Conservation (phyloP, 23 tunicate species). For the Ascidia mentula region DNA sequence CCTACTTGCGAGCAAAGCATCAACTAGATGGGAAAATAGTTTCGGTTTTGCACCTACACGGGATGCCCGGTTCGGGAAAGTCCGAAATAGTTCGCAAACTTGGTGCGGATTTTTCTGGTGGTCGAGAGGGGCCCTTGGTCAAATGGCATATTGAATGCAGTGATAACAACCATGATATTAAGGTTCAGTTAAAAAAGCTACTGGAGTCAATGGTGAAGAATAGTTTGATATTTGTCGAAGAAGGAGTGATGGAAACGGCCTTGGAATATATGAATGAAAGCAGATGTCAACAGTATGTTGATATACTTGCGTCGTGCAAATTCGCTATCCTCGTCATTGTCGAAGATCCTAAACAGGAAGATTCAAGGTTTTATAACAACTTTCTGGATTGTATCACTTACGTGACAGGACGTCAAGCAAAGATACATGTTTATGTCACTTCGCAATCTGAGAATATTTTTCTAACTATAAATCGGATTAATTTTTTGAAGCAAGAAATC, state of each 20-base stretch:
- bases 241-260: neutral
- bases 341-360: neutral
- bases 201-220: neutral
- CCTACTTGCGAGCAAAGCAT: neutral
- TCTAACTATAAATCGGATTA: neutral
- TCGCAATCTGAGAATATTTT: neutral
- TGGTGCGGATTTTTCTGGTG: neutral
- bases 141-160: conserved; percentile 11
- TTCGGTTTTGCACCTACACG: neutral
- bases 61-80: neutral
- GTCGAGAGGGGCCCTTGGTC: neutral
- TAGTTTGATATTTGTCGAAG: neutral
- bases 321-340: neutral
- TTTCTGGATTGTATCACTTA: neutral
- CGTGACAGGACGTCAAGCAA: neutral
- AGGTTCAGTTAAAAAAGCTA: conserved; percentile 3
- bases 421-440: neutral
- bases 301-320: neutral
- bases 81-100: neutral
- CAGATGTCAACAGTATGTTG: neutral
- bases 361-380: neutral
- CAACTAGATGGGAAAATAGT: neutral
- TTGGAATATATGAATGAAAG: neutral
- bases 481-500: neutral
- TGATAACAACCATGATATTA: conserved; percentile 1